phyloP scores from a whole-genome alignment of 2,113 vertebrate genomes.

The Athene cunicularia region DNA sequence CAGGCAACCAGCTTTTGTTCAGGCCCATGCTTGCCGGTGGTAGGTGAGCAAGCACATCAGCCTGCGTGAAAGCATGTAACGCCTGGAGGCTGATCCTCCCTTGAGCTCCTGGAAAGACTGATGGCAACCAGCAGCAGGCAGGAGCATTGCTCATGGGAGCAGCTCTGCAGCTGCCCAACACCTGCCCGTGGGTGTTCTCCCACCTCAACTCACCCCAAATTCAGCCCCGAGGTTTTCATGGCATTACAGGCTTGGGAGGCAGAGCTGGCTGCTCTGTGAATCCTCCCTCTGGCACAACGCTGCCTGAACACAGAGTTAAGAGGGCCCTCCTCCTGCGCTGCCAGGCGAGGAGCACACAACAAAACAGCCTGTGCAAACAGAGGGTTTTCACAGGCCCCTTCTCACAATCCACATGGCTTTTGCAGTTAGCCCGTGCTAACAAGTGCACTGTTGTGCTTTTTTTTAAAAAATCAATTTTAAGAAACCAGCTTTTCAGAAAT shows the following conservation, averaged over 20 bases:
- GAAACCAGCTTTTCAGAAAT: not conserved
- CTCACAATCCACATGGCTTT: not conserved
- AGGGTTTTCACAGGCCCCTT: not conserved
- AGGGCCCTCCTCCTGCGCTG: fast-evolving
- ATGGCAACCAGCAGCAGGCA: not conserved
- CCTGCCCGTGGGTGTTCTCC: not conserved
- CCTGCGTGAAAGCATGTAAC: not conserved
- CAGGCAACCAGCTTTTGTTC: not conserved
- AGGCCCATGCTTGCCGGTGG: not conserved
- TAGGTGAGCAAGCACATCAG: not conserved
- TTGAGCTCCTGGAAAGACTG: not conserved
- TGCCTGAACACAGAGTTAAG: not conserved
- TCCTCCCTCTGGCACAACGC: fast-evolving
- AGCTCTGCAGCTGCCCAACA: not conserved
- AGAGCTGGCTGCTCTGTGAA: not conserved
- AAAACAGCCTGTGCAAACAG: not conserved
- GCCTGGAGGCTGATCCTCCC: not conserved
- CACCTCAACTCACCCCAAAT: not conserved
- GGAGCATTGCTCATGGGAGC: not conserved
- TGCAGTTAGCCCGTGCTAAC: not conserved
- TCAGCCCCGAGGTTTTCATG: fast-evolving
- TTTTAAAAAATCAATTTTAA: not conserved
- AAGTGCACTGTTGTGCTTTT: not conserved
- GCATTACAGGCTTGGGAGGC: fast-evolving
- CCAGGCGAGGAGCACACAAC: not conserved